Base-by-base conservation (phyloP, 2,888 invertebrate genomes). In the Chrysina gloriosa region DNA sequence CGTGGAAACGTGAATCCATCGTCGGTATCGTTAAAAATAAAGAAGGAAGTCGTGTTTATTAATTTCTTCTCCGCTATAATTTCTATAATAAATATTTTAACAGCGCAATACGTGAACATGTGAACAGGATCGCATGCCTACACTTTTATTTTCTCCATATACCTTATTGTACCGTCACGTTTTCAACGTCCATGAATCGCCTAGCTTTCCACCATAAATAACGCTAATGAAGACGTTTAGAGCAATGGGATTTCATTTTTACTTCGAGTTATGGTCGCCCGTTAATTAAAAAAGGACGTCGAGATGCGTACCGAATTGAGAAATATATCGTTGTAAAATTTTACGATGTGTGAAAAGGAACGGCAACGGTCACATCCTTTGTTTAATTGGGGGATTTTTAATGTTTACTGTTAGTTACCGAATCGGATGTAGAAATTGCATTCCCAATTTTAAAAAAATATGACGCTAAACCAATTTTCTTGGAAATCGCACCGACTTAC, bases 181-280 rank as follows among this genome's bases (percentile, higher is more conserved):
- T 50, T 50, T 50, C 50, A 50, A 29, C 29, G 9, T n/a, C 29
- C 11, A 11, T 14, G 27, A 14, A 29, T 50, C 50, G 29, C 21
- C 16, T 29, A 11, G 29, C 2, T 21, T 50, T 29, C 27, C 50
- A 29, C 29, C 21, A 50, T 50, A 50, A 50, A 50, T 50, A 29
- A 50, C 27, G 29, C 50, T 50, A 50, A 50, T 50, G 50, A 50
- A 50, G 50, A 50, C 16, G 29, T 50, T 50, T 27, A 45, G 21
- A 19, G 19, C 7, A 45, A 16, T 21, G 45, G 21, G 45, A 21
- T 45, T 45, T 45, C 21, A 45, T 45, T 45, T 45, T 45, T 45
- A 45, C 19, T 16, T 19, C 9, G 6, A 45, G 45, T 45, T 45
- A 45, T 45, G 45, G 19, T 19, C 45, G 45, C 19, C 19, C 45